Evolutionary conservation across 2,113 vertebrate genomes (phyloP), one percentile per base, ranked within the genome.

Genomic region (Oreochromis tanganicae): DNA sequence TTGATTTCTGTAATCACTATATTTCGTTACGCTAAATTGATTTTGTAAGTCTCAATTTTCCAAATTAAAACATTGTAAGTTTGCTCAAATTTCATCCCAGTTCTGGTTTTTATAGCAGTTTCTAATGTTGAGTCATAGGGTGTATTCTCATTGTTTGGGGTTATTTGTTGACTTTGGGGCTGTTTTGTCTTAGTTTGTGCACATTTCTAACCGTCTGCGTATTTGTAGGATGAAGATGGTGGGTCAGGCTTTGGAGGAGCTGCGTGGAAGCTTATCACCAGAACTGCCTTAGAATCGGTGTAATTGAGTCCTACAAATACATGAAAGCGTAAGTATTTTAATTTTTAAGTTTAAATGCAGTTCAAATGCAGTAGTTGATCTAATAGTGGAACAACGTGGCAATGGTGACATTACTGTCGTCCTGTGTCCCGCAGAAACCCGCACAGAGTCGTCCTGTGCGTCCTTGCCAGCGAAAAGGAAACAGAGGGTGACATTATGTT

Each of bases 261-360:
- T 98, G 89, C 85, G 96, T 97, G 52, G 96, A 97, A 0, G 97
- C 98, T 1, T 96, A 97, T 94, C 88, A 93, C n/a, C 97, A 97
- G 88, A 96, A 97, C 90, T 96, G 96, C 4, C 95, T 99, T 38
- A 99, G 97, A 0, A 96, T 98, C 50, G 98, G 98, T 17, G 97
- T 98, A n/a, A 98, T 98, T 93, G 98, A 99, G 94, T 97, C 98
- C 16, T 98, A 98, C 87, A 98, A 98, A 81, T 96, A 98, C 10
- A 97, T 99, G 97, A 98, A 97, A 85, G 97, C 97, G 98, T 98
- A 93, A 97, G 98, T 85, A 46, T 5, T 14, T 55, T 21, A 21
- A 68, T 21, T 21, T 1, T 21, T 68, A 68, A 4, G 4, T 1
- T 38, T 38, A 66, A 66, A 66, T 66, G 5, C 46, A 27, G 24